These are phyloP conservation scores for Toxotes chatareus DNA, from an alignment of 2,113 vertebrate genomes.

Conservation along the genomic window DNA sequence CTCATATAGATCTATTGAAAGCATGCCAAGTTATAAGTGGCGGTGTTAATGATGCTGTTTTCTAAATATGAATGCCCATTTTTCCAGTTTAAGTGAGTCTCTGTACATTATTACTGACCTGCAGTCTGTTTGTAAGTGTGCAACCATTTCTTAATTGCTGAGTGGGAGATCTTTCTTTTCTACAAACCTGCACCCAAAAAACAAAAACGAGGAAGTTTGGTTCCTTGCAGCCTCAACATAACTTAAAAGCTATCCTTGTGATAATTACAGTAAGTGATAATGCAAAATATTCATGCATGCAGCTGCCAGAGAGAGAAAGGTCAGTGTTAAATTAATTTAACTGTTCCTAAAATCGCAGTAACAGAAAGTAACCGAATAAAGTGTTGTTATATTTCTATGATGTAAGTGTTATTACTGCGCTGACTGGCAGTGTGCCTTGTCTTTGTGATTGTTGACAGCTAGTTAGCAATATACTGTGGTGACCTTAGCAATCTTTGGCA, in stretches of 20 bases:
- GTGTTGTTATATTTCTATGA: background rate
- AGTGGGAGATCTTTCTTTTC: background rate
- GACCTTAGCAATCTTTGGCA: background rate
- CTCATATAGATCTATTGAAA: constrained; percentile 14
- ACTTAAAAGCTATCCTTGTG: background rate
- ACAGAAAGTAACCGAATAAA: background rate
- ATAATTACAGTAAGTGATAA: background rate
- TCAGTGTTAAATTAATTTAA: background rate
- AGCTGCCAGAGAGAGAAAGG: constrained; percentile 2
- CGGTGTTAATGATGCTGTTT: constrained; percentile 17
- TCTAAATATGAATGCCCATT: background rate
- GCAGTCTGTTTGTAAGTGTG: background rate
- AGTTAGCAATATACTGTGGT: background rate
- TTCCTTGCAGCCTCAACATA: background rate
- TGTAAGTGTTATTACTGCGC: background rate
- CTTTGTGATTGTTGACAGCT: constrained; percentile 20
- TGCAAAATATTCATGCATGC: constrained; percentile 1
- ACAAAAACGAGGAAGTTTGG: background rate
- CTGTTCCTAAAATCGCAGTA: too few relatives aligned
- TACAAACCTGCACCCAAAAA: background rate
- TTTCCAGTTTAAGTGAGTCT: background rate
- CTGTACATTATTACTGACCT: background rate
- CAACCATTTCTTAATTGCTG: background rate
- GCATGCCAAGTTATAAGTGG: background rate
- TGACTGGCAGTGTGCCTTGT: background rate